Conservation (phyloP, 2,888 invertebrate species). For the Aphidoletes aphidimyza region DNA sequence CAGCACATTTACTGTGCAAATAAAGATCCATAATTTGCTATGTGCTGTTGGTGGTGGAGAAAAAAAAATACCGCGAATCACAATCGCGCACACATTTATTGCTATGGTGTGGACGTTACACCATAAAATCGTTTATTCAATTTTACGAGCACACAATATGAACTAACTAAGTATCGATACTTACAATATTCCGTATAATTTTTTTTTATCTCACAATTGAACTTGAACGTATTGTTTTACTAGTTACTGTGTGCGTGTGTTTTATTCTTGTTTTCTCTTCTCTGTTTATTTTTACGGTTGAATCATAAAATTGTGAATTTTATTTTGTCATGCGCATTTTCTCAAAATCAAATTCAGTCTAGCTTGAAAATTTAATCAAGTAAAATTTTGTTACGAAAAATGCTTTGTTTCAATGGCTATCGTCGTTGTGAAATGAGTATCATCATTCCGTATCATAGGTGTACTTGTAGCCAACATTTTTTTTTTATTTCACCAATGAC, state of each 20-base stretch:
- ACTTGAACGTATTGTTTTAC: not conserved
- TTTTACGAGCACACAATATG: conserved; percentile 6
- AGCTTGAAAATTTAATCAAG: not conserved
- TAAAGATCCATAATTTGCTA: conserved; percentile 6
- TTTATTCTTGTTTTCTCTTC: not conserved
- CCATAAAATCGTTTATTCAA: not conserved
- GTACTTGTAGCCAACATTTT: no score
- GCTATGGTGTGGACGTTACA: not conserved
- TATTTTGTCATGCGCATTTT: not conserved
- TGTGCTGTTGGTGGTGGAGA: no score
- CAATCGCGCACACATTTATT: no score
- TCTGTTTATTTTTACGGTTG: not conserved
- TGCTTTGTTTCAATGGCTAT: no score
- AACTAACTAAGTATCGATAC: not conserved
- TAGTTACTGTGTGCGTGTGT: not conserved
- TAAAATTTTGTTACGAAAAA: not conserved
- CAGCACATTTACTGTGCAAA: not conserved
- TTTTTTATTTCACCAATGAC: no score
- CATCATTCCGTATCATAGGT: no score
- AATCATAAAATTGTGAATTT: not conserved
- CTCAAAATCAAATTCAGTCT: not conserved
- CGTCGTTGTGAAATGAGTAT: no score
- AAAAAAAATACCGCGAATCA: no score
- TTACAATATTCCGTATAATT: not conserved
- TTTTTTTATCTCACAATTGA: not conserved